Base-by-base conservation (phyloP, 2,113 vertebrate species). In the Cichladusa arquata region DNA sequence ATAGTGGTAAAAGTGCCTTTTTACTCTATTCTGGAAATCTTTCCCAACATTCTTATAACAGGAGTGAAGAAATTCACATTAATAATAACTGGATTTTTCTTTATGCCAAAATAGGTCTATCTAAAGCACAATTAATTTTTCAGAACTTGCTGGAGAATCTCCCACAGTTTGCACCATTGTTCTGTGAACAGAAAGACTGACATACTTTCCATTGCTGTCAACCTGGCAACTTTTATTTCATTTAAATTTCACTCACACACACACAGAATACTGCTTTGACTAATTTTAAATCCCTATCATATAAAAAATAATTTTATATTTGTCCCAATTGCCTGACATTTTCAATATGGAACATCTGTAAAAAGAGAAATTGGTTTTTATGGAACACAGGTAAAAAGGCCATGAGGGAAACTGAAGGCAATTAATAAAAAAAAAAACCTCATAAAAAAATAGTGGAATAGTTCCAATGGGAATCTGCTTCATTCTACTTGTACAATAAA, bases 301-400 rank as follows among this genome's bases (percentile, higher is more conserved):
- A 74, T 70, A 53, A 80, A 62, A 78, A 72, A 84, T 51, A 64
- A 16, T 26, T 87, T 76, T 73, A 48, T 77, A 50, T 81, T 80
- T 89, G 14, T 87, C 29, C 45, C 26, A 2, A 47, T 85, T 87
- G 51, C 51, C 22, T 95, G 82, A 60, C 25, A 60, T 76, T 90
- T 93, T 86, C 81, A 64, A n/a, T 81, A 40, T 24, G 22, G n/a
- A 79, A 44, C 0, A 0, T 45, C 40, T 0, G 1, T 87, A 90
- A 90, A 51, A 92, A 83, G 34, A 80, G 48, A 87, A 94, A 77
- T 82, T 91, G 36, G 2, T 77, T 95, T 93, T 93, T 92, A 85
- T 82, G 23, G 26, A 73, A 8, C 61, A 53, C 19, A 85, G 33
- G 61, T 85, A 47, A 86, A 90, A 81, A 81, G 38, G 26, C 36